phyloP scores from a whole-genome alignment of 2,888 invertebrate genomes.

The Dryadula phaetusa region DNA sequence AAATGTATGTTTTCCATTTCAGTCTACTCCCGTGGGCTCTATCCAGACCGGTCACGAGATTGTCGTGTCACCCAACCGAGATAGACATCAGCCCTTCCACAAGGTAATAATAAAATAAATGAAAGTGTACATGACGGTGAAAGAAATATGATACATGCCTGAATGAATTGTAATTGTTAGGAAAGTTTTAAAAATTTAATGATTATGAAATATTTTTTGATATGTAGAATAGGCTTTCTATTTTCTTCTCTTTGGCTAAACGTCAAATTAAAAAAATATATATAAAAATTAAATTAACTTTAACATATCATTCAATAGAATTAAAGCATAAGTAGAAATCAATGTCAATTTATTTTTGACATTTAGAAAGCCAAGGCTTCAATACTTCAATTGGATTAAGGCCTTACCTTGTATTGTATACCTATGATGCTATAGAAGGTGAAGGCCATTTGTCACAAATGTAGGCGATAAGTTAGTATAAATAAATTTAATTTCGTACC shows the following conservation, averaged over 20 bases:
- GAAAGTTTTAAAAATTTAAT: too few species aligned
- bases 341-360: slow-evolving; percentile 13
- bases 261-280: background rate
- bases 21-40: slow-evolving; percentile 97
- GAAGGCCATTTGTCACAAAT: background rate
- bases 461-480: background rate
- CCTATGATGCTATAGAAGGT: slow-evolving; percentile 12
- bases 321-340: slow-evolving; percentile 8
- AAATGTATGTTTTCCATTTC: slow-evolving; percentile 60
- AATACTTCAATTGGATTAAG: slow-evolving; percentile 15
- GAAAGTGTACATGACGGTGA: too few species aligned
- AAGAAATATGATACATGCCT: too few species aligned
- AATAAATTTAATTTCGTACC: background rate
- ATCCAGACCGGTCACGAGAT: slow-evolving; percentile 96
- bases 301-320: slow-evolving; percentile 2
- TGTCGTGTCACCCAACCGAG: slow-evolving; percentile 95
- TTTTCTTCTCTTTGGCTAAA: background rate
- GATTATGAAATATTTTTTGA: too few species aligned
- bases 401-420: slow-evolving; percentile 7
- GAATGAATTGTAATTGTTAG: too few species aligned
- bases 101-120: slow-evolving; percentile 83
- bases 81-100: slow-evolving; percentile 91
- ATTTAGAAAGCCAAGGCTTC: slow-evolving; percentile 20
- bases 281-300: background rate
- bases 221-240: too few species aligned